Base-by-base conservation (phyloP, 2,797 vertebrate species). In the Sebastes matsubarae region DNA sequence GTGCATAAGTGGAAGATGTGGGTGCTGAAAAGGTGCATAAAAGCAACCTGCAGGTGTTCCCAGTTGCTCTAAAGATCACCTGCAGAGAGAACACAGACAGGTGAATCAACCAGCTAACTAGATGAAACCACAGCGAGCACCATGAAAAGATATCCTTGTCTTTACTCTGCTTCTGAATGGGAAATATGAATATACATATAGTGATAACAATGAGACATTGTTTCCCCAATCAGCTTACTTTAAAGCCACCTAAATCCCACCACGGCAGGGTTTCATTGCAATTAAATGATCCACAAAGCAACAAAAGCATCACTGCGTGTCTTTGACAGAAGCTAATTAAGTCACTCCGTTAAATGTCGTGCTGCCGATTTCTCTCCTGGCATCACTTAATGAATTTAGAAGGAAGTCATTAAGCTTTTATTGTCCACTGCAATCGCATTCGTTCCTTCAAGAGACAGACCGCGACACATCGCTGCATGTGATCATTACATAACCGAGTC, bases 381-480 rank as follows among this genome's bases (percentile, higher is more conserved):
- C 72, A 38, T 77, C 61, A 24, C 32, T 77, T 81, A 34, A 75
- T 74, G 32, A 80, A 61, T 68, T 74, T 25, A 68, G 57, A 83
- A 65, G 25, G 61, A 77, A 69, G 58, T 75, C 76, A 61, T 84
- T 72, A 73, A 75, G 72, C 42, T 74, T 86, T 79, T 69, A 78
- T 69, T 68, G 59, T 67, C 63, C 14, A 25, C 20, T 60, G 42
- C n/a, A 63, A 29, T 4, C 12, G 8, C 8, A n/a, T 50, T 67
- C 1, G 0, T n/a, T 70, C 68, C 27, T 68, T 36, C 5, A 20
- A 75, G 60, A 75, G 14, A 61, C 34, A 27, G 29, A 42, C 30
- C 1, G 13, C 22, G 18, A 42, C 50, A 25, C 9, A 0, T 46
- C 18, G 5, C 46, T 38, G 32, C 69, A 20, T 30, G 46, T 42